Conservation (phyloP, 2,888 invertebrate genomes). For the Drosophila picticornis region DNA sequence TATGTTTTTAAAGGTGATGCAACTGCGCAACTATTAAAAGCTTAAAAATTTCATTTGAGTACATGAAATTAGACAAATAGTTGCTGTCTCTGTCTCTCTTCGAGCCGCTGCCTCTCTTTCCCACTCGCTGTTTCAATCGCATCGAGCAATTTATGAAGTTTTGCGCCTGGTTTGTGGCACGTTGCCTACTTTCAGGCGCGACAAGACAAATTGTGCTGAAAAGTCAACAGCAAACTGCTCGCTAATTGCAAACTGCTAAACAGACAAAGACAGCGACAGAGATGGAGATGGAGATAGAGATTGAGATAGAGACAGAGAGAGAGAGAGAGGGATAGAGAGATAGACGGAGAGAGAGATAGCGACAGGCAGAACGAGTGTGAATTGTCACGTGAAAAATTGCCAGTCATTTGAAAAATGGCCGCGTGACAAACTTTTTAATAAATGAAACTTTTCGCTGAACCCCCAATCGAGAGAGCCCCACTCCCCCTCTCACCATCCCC, state of each 20-base stretch:
- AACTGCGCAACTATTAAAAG: background rate
- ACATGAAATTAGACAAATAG: background rate
- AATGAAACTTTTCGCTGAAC: constrained; percentile 70
- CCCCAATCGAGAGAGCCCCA: background rate
- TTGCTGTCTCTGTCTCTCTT: background rate
- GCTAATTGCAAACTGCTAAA: constrained; percentile 65
- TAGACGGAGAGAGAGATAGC: background rate
- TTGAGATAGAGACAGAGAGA: background rate
- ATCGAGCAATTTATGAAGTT: constrained; percentile 68
- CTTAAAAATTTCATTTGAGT: background rate
- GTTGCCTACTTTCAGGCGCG: constrained; percentile 69
- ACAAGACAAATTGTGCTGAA: constrained; percentile 75
- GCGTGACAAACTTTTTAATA: constrained; percentile 78
- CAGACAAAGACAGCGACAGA: constrained; percentile 6
- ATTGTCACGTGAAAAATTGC: constrained; percentile 79
- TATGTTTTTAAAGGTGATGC: rapidly evolving
- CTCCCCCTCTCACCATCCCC: background rate
- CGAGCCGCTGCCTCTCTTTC: background rate
- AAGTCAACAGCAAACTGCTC: constrained; percentile 74
- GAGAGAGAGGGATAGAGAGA: background rate
- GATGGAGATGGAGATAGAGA: background rate
- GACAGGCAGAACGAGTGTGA: constrained; percentile 29
- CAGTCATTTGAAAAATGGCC: constrained; percentile 74
- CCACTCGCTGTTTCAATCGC: background rate
- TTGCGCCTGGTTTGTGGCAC: constrained; percentile 52